Evolutionary conservation across 2,113 vertebrate genomes (phyloP), one percentile per base, ranked within the genome.

Genomic region (Siphamia tubifer): DNA sequence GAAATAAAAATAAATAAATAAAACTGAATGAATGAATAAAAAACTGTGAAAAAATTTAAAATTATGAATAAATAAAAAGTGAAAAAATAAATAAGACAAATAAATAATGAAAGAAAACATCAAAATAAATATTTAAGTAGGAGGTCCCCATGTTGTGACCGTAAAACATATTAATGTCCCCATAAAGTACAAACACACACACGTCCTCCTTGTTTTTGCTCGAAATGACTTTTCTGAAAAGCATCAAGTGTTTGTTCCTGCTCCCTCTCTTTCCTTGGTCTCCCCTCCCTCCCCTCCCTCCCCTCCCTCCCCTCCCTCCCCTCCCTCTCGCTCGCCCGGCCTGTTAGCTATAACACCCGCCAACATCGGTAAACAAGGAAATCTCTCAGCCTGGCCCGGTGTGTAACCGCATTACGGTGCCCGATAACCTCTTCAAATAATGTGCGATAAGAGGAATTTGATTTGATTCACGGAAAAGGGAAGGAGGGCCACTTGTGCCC

Each of bases 391-490:
- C 84, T 92, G 88, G 93, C 94, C 94, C 92, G 92, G 69, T 70
- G 93, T 94, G 94, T 97, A 98, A 98, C 95, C 92, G 92, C 94
- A 96, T 98, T 96, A 96, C 93, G 80, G 91, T 82, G 87, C 92
- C 94, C 94, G 95, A 97, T 98, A 96, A 96, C 94, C 90, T 96
- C 94, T 94, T 95, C 95, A 96, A 97, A 98, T 96, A 97, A 96
- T 94, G 95, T 93, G 92, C 84, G 95, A 98, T 98, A 98, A 98
- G 94, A 94, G 95, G 87, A 95, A 95, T 97, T 96, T 96, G 94
- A 98, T 98, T 97, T 96, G 94, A 97, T 95, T 97, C 94, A 84
- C 58, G 75, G 88, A 74, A 77, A 77, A 87, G 79, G 79, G 61
- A 83, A 83, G 76, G 75, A 62, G 79, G 83, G 83, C 76, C 83